These are phyloP conservation scores for Xestobium rufovillosum DNA, from an alignment of 2,888 invertebrate genomes.

Conservation along the genomic window DNA sequence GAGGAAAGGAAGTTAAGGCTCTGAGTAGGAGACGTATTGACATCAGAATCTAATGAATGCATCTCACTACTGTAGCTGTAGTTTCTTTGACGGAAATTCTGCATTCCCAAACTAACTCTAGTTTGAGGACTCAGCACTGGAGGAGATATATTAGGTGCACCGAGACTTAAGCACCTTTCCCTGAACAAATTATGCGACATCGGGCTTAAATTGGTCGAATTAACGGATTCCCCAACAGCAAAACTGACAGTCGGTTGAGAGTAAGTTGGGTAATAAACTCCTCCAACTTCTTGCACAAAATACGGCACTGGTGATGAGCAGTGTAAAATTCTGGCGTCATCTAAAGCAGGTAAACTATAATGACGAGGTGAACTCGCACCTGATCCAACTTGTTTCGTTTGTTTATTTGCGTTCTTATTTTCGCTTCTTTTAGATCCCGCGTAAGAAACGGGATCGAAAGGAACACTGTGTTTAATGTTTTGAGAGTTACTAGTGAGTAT, in stretches of 20 bases:
- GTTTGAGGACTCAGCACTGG: slow-evolving; percentile 55
- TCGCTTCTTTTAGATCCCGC: slow-evolving; percentile 33
- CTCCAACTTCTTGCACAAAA: slow-evolving; percentile 37
- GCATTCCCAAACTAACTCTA: slow-evolving; percentile 56
- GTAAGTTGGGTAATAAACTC: slow-evolving; percentile 37
- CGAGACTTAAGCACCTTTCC: slow-evolving; percentile 60
- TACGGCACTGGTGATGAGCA: slow-evolving; percentile 41
- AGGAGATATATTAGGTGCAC: slow-evolving; percentile 42
- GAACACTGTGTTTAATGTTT: slow-evolving; percentile 69
- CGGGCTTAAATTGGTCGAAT: slow-evolving; percentile 34
- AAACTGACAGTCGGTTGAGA: slow-evolving; percentile 52
- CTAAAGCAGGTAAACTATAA: slow-evolving; percentile 61
- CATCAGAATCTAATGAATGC: slow-evolving; percentile 54
- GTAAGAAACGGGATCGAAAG: slow-evolving; percentile 61
- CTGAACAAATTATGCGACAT: slow-evolving; percentile 33
- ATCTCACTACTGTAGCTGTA: slow-evolving; percentile 67
- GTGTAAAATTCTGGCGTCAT: slow-evolving; percentile 44
- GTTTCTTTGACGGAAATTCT: slow-evolving; percentile 43
- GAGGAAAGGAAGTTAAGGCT: slow-evolving; percentile 45
- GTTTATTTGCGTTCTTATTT: slow-evolving; percentile 14
- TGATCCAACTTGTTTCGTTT: slow-evolving; percentile 11
- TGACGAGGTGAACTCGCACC: slow-evolving; percentile 55
- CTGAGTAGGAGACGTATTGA: slow-evolving; percentile 41
- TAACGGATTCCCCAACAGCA: slow-evolving; percentile 58
- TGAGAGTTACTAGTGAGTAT: slow-evolving; percentile 64